These are phyloP conservation scores for Amphimallon solstitiale DNA, from an alignment of 2,888 invertebrate genomes.

Conservation along the genomic window DNA sequence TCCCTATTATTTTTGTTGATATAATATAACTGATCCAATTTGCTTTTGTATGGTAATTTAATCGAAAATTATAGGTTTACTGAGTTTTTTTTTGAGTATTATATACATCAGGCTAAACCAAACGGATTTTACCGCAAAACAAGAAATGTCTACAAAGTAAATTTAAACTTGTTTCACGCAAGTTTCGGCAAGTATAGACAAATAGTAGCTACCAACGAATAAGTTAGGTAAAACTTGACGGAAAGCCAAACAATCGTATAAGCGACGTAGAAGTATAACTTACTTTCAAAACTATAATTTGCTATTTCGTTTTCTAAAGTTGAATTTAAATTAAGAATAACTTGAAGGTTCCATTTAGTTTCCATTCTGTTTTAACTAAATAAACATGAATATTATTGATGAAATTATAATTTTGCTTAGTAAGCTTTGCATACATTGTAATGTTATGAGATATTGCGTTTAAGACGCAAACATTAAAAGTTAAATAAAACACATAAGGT, in stretches of 20 bases:
- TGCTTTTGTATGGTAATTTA: too few relatives aligned
- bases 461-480: too few relatives aligned
- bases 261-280: conserved; percentile 19
- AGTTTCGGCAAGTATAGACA: conserved; percentile 14
- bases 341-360: neutral
- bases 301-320: conserved; percentile 12
- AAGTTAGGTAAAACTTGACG: conserved; percentile 9
- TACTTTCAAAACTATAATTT: conserved; percentile 24
- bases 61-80: too few relatives aligned
- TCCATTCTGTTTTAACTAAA: neutral
- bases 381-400: too few relatives aligned
- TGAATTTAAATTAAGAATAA: conserved; percentile 3
- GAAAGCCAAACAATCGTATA: conserved; percentile 13
- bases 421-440: too few relatives aligned
- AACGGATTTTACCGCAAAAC: neutral
- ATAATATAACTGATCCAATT: too few relatives aligned
- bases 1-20: too few relatives aligned
- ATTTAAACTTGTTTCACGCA: neutral
- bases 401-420: too few relatives aligned
- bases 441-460: too few relatives aligned
- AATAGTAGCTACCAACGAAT: conserved; percentile 9
- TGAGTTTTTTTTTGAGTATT: too few relatives aligned
- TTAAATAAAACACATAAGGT: too few relatives aligned
- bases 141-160: conserved; percentile 7
- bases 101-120: too few relatives aligned